phyloP scores from a whole-genome alignment of 2,888 invertebrate species.

The Charanyca ferruginea region DNA sequence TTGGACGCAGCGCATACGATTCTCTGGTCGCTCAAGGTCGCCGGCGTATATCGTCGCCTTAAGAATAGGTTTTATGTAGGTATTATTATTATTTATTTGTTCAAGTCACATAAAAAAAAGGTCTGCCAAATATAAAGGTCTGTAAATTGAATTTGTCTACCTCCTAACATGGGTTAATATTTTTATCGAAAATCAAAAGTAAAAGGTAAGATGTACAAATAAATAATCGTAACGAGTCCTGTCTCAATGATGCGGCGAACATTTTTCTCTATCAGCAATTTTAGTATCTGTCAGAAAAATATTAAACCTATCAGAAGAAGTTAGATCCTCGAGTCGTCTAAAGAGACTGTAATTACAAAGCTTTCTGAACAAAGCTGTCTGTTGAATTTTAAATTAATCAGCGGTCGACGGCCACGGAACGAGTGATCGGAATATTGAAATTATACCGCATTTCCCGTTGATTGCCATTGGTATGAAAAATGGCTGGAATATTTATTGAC shows the following conservation, averaged over 20 bases:
- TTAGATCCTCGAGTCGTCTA: too few species aligned
- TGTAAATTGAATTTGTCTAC: conserved; percentile 35
- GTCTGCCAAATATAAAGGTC: not conserved
- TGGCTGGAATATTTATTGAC: conserved; percentile 24
- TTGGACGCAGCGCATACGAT: too few species aligned
- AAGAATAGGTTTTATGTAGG: too few species aligned
- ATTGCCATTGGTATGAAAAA: conserved; percentile 39
- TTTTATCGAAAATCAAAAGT: conserved; percentile 20
- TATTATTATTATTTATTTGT: too few species aligned
- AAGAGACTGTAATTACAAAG: conserved; percentile 10
- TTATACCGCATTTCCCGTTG: conserved; percentile 44
- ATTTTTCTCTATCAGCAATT: too few species aligned
- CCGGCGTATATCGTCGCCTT: too few species aligned
- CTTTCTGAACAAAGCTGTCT: conserved; percentile 19
- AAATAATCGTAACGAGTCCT: conserved; percentile 21
- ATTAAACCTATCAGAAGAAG: too few species aligned
- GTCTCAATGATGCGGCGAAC: too few species aligned
- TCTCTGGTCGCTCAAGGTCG: too few species aligned
- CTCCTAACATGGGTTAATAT: conserved; percentile 20
- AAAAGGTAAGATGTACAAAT: conserved; percentile 15
- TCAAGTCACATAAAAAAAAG: too few species aligned
- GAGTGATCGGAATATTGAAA: conserved; percentile 47
- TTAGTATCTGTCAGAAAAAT: too few species aligned
- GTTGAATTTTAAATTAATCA: conserved; percentile 43
- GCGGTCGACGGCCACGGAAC: conserved; percentile 9